phyloP scores from a whole-genome alignment of 2,888 invertebrate species.

The Apodemia duryi region DNA sequence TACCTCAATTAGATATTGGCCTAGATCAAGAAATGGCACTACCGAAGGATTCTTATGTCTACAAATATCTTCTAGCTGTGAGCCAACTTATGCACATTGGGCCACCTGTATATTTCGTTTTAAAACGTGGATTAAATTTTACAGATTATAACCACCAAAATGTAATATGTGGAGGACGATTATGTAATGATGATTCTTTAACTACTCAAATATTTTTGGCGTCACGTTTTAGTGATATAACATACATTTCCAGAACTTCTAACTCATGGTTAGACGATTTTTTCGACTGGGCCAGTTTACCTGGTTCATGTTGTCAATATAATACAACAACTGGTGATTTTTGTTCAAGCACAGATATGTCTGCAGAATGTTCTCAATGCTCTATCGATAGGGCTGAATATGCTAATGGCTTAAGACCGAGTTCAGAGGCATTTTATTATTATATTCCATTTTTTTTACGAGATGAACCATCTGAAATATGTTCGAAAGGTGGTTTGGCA shows the following conservation, averaged over 20 bases:
- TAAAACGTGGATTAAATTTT: constrained; percentile 89
- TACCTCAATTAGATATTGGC: constrained; percentile 89
- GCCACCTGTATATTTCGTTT: constrained; percentile 96
- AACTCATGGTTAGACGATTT: constrained; percentile 97
- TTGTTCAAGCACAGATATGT: constrained; percentile 79
- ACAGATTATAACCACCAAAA: constrained; percentile 83
- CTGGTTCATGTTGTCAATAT: constrained; percentile 83
- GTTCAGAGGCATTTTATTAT: constrained; percentile 77
- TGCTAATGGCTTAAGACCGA: constrained; percentile 77
- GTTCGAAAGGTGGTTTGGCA: constrained; percentile 89
- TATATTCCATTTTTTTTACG: constrained; percentile 86
- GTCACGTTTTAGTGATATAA: constrained; percentile 81
- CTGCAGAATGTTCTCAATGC: constrained; percentile 70
- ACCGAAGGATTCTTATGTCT: constrained; percentile 93
- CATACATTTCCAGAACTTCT: constrained; percentile 87
- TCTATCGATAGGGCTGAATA: constrained; percentile 60
- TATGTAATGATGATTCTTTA: constrained; percentile 84
- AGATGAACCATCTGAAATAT: constrained; percentile 83
- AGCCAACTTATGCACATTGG: constrained; percentile 88
- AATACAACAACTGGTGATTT: constrained; percentile 81
- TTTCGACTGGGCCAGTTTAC: constrained; percentile 87
- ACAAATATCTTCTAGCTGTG: constrained; percentile 89
- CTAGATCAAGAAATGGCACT: constrained; percentile 95
- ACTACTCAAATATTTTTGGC: constrained; percentile 86
- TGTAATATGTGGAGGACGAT: constrained; percentile 85